phyloP scores from a whole-genome alignment of 2,797 vertebrate genomes.

The Helarctos malayanus region DNA sequence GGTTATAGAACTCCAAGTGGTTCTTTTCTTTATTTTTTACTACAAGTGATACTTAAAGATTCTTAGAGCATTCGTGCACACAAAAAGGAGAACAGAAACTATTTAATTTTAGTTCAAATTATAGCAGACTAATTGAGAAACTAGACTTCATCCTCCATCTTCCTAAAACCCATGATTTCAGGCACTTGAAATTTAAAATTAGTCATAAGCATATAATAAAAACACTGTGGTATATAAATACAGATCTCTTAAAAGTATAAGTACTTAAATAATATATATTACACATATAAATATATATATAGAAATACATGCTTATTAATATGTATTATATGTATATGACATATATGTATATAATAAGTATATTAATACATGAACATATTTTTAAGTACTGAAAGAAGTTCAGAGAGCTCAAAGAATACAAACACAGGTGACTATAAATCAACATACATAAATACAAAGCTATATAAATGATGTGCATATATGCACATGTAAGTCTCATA shows the following conservation, averaged over 20 bases:
- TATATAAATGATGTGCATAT: neutral
- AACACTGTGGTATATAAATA: neutral
- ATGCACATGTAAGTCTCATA: too few species aligned
- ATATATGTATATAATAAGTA: neutral
- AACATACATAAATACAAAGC: neutral
- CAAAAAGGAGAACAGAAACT: neutral
- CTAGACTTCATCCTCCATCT: neutral
- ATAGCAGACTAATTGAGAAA: neutral
- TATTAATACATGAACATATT: neutral
- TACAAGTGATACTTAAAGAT: neutral
- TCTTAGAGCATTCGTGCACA: neutral
- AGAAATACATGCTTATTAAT: neutral
- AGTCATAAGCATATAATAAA: neutral
- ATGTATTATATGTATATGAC: neutral
- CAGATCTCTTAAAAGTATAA: neutral
- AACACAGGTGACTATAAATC: neutral
- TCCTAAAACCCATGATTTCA: neutral
- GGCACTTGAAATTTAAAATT: neutral
- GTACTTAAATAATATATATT: neutral
- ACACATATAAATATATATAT: neutral
- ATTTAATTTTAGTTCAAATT: neutral
- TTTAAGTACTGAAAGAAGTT: constrained; percentile 38
- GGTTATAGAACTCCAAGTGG: neutral
- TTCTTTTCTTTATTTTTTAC: neutral
- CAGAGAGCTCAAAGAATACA: neutral